phyloP scores from a whole-genome alignment of 2,888 invertebrate species.

The Synanthedon vespiformis region DNA sequence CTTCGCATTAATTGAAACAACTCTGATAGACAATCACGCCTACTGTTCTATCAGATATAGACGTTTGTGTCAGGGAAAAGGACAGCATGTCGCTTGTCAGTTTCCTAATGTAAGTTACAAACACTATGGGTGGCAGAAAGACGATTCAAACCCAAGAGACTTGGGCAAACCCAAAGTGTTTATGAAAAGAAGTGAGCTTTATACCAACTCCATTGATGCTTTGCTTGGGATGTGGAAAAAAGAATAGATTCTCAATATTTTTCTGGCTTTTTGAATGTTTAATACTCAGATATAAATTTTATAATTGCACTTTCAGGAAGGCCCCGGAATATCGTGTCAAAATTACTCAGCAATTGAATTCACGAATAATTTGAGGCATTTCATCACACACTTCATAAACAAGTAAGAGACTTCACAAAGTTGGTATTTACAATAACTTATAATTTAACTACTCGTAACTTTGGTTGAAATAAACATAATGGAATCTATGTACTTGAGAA shows the following conservation, averaged over 20 bases:
- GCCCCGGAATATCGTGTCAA: slow-evolving; percentile 33
- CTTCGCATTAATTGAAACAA: not conserved
- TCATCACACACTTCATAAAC: slow-evolving; percentile 45
- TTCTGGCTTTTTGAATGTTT: no score
- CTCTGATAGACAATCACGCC: slow-evolving; percentile 27
- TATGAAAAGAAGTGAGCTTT: no score
- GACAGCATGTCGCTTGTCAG: slow-evolving; percentile 47
- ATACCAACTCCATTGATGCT: no score
- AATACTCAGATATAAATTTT: no score
- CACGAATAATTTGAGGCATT: slow-evolving; percentile 33
- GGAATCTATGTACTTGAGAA: no score
- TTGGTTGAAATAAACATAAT: no score
- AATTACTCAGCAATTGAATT: slow-evolving; percentile 45
- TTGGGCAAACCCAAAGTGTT: no score
- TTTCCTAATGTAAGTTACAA: slow-evolving; percentile 36
- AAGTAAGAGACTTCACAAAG: slow-evolving; percentile 21
- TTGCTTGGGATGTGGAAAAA: no score
- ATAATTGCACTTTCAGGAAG: slow-evolving; percentile 23
- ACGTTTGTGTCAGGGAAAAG: slow-evolving; percentile 50
- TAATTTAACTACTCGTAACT: no score
- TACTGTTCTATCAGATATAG: slow-evolving; percentile 44
- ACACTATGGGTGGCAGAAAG: not conserved
- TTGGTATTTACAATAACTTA: no score
- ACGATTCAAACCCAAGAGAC: not conserved
- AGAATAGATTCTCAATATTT: no score